Conservation (phyloP, 2,888 invertebrate genomes). For the Caenorhabditis parvicauda region DNA sequence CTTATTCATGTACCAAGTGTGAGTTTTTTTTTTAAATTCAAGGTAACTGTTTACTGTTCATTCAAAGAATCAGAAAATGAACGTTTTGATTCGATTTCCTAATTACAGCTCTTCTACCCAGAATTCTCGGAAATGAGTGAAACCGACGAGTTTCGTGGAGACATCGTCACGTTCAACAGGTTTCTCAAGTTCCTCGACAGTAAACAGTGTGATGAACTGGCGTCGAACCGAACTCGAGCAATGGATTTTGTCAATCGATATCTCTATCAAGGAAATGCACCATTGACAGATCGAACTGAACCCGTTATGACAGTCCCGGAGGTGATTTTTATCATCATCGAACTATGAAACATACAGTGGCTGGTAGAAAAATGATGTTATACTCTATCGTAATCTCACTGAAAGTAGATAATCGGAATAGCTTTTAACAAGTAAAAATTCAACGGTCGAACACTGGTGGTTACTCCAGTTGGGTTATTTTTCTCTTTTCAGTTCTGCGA, state of each 20-base stretch:
- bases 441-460: too few species aligned
- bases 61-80: too few species aligned
- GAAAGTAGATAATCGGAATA: too few species aligned
- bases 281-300: constrained; percentile 36
- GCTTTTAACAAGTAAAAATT: too few species aligned
- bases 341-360: too few species aligned
- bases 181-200: constrained; percentile 43
- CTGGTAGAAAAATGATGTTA: too few species aligned
- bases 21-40: too few species aligned
- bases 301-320: constrained; percentile 45
- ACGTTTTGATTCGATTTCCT: background rate
- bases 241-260: constrained; percentile 47
- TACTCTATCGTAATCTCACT: too few species aligned
- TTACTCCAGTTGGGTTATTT: background rate
- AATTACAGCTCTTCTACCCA: constrained; percentile 27
- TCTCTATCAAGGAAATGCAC: constrained; percentile 42
- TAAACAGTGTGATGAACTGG: constrained; percentile 44
- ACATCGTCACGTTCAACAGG: constrained; percentile 43
- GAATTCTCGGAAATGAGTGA: constrained; percentile 28
- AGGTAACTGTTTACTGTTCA: too few species aligned
- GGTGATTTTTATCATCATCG: too few species aligned
- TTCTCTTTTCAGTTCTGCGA: constrained; percentile 50
- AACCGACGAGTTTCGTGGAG: constrained; percentile 14
- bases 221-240: constrained; percentile 33
- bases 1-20: constrained; percentile 42